Conservation (phyloP, 1,140 invertebrate species). For the Neodiprion lecontei region DNA sequence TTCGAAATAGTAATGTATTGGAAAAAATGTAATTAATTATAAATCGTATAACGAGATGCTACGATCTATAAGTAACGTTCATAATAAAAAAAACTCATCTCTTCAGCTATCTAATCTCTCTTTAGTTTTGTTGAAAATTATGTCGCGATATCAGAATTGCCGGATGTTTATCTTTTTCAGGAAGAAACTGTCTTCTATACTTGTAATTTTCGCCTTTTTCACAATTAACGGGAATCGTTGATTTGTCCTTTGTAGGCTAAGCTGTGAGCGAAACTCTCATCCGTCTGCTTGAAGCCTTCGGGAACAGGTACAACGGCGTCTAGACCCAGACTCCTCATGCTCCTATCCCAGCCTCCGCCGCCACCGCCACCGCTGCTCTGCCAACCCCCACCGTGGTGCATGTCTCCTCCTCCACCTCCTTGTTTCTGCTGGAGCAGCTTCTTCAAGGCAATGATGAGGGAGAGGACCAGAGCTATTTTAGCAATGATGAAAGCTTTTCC, state of each 20-base stretch:
- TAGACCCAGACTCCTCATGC: slow-evolving; percentile 53
- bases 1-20: no score
- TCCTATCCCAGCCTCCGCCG: slow-evolving; percentile 64
- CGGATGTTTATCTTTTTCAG: no score
- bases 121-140: no score
- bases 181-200: no score
- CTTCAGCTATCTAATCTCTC: no score
- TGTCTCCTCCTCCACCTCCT: slow-evolving; percentile 58
- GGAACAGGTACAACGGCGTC: slow-evolving; percentile 45
- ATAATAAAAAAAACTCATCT: no score
- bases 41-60: no score
- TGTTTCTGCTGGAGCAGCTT: slow-evolving; percentile 74
- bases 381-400: slow-evolving; percentile 64
- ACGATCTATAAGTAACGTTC: no score
- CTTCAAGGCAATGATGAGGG: slow-evolving; percentile 81
- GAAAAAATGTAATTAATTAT: no score
- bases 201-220: no score
- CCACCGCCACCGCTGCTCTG: slow-evolving; percentile 61
- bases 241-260: slow-evolving; percentile 72
- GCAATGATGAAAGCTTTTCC: slow-evolving; percentile 81
- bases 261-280: slow-evolving; percentile 65
- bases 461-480: slow-evolving; percentile 78
- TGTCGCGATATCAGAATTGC: no score
- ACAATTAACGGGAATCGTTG: no score
- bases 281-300: slow-evolving; percentile 55